Evolutionary conservation across 2,113 vertebrate species (phyloP).

Genomic region (Xiphophorus couchianus): DNA sequence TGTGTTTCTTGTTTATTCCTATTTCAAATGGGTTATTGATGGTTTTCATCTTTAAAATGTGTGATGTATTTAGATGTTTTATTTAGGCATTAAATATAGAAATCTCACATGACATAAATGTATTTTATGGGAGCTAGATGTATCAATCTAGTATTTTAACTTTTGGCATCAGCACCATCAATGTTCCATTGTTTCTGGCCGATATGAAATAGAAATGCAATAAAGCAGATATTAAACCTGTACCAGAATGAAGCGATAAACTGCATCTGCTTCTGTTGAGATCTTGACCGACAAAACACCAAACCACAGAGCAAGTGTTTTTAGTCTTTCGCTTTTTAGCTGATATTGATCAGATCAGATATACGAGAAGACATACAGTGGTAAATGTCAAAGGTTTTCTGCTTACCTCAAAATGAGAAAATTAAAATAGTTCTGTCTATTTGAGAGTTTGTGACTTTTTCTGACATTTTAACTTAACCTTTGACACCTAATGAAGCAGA

Average conservation of each 20-base stretch:
- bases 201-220: background rate
- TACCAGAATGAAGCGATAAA: background rate
- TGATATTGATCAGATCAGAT: background rate
- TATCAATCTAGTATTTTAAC: background rate
- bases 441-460: too few relatives aligned
- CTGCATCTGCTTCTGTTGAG: background rate
- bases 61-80: too few relatives aligned
- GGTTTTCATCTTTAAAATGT: too few relatives aligned
- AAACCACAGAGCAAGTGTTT: background rate
- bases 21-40: too few relatives aligned
- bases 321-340: background rate
- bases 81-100: too few relatives aligned
- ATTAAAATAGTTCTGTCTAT: background rate
- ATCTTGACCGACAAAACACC: background rate
- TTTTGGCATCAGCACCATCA: background rate
- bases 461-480: background rate
- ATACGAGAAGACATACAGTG: background rate
- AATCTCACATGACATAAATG: too few relatives aligned
- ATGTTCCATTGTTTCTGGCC: background rate
- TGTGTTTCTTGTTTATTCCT: background rate
- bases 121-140: background rate
- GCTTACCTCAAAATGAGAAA: background rate
- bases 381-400: background rate
- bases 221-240: background rate
- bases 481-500: background rate